A percentile compares a stretch with the other conserved stretches of the same genome.
These are phyloP conservation scores for Drosophila neotestacea DNA, from an alignment of 2,888 invertebrate genomes.

Conservation along the genomic window DNA sequence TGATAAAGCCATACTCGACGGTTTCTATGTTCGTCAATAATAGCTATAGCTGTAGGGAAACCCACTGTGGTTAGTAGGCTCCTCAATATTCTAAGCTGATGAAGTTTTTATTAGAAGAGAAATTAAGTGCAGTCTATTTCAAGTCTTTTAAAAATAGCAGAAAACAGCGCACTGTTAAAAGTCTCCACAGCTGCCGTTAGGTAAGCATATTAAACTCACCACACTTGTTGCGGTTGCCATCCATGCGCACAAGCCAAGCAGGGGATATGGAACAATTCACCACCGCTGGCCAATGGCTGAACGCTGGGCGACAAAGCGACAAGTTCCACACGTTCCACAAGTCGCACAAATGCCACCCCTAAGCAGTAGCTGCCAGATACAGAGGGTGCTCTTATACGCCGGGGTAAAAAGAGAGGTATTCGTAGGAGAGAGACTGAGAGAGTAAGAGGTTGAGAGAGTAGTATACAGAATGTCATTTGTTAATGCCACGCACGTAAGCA, in stretches of 20 bases:
- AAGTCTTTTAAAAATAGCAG: too few relatives aligned
- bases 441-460: too few relatives aligned
- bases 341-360: constrained; percentile 30
- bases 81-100: too few relatives aligned
- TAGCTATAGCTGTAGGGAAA: too few relatives aligned
- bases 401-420: not conserved
- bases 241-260: constrained; percentile 58
- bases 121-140: too few relatives aligned
- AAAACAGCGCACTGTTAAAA: constrained; percentile 22
- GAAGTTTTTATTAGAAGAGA: too few relatives aligned
- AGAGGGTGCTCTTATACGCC: constrained; percentile 57
- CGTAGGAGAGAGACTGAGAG: not conserved
- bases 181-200: constrained; percentile 49
- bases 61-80: too few relatives aligned
- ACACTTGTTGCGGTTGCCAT: constrained; percentile 67
- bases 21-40: too few relatives aligned
- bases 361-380: constrained; percentile 6
- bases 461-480: constrained; percentile 63
- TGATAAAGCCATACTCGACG: too few relatives aligned
- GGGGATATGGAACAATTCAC: constrained; percentile 43
- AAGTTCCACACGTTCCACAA: constrained; percentile 62
- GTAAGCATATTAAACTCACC: constrained; percentile 37
- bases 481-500: constrained; percentile 81
- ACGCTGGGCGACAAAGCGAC: constrained; percentile 70
- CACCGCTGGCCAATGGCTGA: constrained; percentile 72